Conservation (phyloP, 2,888 invertebrate genomes). For the Zaprionus lineosus region DNA sequence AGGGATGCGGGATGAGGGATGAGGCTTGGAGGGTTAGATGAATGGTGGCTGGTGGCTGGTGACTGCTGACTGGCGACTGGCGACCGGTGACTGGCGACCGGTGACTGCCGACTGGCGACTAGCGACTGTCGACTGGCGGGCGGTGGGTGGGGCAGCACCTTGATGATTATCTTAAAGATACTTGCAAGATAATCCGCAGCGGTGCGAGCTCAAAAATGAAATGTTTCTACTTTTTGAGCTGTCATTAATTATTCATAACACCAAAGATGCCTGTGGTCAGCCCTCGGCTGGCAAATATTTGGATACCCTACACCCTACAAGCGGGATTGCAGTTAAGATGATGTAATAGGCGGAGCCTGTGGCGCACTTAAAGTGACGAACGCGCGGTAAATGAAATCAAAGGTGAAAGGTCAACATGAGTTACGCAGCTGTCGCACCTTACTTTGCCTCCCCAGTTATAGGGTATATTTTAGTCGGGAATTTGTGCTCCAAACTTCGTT, state of each 20-base stretch:
- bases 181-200: conserved; percentile 60
- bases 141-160: conserved; percentile 38
- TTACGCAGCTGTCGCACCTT: too few species aligned
- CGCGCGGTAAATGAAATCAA: too few species aligned
- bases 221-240: conserved; percentile 45
- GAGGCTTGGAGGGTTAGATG: background rate
- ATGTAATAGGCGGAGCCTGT: background rate
- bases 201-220: conserved; percentile 54
- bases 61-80: background rate
- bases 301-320: conserved; percentile 14
- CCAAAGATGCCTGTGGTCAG: conserved; percentile 19
- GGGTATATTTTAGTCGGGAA: background rate
- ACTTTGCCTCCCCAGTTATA: too few species aligned
- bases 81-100: background rate
- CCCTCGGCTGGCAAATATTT: background rate
- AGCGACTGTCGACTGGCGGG: background rate
- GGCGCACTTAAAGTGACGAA: background rate
- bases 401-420: too few species aligned
- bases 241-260: conserved; percentile 77
- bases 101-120: background rate
- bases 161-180: conserved; percentile 66
- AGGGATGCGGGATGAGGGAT: background rate
- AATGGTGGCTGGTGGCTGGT: background rate
- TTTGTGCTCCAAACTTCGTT: too few species aligned
- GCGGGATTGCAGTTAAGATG: background rate